Conservation (phyloP, 2,797 vertebrate genomes). For the Hippopotamyrus pictus region DNA sequence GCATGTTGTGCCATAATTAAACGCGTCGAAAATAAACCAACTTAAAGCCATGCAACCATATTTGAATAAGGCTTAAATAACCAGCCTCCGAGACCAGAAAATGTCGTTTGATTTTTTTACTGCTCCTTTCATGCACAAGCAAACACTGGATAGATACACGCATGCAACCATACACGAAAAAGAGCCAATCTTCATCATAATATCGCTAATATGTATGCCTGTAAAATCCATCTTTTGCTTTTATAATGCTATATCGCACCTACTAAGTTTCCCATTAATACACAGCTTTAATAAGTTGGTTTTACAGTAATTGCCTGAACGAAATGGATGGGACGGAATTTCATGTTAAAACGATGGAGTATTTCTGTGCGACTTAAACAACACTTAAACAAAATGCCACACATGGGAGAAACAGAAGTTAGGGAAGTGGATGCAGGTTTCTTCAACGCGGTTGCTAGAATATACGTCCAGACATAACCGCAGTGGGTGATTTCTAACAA, state of each 20-base stretch:
- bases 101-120: not conserved
- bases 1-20: not conserved
- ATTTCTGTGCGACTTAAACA: not conserved
- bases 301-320: not conserved
- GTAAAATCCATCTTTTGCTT: not conserved
- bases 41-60: not conserved
- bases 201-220: not conserved
- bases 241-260: not conserved
- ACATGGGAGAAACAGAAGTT: not conserved
- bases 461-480: not conserved
- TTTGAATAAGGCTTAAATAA: not conserved
- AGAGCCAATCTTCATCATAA: not conserved
- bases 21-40: slow-evolving; percentile 8
- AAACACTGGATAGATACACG: not conserved
- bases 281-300: not conserved
- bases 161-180: not conserved
- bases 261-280: not conserved
- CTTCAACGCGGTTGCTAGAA: not conserved
- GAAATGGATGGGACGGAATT: not conserved
- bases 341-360: not conserved
- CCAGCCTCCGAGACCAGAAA: not conserved
- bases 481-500: not conserved
- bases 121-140: not conserved
- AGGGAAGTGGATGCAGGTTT: not conserved
- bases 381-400: not conserved